Evolutionary conservation across 2,797 vertebrate genomes (phyloP), one percentile per base, ranked within the genome.

Genomic region (Rhabdophis nuchalis): DNA sequence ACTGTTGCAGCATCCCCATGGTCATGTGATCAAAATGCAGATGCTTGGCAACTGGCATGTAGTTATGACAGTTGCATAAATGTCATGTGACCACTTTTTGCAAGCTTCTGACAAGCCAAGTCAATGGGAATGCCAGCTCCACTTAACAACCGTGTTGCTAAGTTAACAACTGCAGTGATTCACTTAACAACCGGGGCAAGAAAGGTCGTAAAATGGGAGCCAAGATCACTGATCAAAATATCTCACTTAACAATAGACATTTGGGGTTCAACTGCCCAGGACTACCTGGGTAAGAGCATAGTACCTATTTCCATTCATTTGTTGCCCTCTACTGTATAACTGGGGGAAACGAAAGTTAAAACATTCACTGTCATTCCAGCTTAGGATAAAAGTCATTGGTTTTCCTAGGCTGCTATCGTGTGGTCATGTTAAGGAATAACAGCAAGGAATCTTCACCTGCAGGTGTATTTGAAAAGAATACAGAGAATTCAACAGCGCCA

Each of bases 381-480:
- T 29, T 36, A 0, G 25, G 25, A 0, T 3, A 2, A 53, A 54
- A 16, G 9, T 0, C 3, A 86, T 92, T n/a, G 12, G 88, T 72
- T 95, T 90, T 93, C 95, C 56, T 95, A 89, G 93, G 95, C 94
- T 92, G 96, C 96, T 95, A 95, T 90, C 96, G 94, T 95, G 95
- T 91, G 96, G 95, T 72, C 0, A 16, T 0, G 32, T 77, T 0
- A 0, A 85, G 91, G 41, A 95, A 96, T 5, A 32, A 29, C 23
- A 41, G 29, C 29, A 36, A 82, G 9, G 52, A 16, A 41, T 86
- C 61, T 32, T 14, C 5, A 64, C 11, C 29, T 57, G 52, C 36
- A 58, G 18, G 18, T 29, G 25, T n/a, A 57, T 58, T 68, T 82
- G 11, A 68, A 23, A 68, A 68, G 29, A 23, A 23, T 12, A 36